These are phyloP conservation scores for Nephila pilipes DNA, from an alignment of 1,140 invertebrate species.

Conservation along the genomic window DNA sequence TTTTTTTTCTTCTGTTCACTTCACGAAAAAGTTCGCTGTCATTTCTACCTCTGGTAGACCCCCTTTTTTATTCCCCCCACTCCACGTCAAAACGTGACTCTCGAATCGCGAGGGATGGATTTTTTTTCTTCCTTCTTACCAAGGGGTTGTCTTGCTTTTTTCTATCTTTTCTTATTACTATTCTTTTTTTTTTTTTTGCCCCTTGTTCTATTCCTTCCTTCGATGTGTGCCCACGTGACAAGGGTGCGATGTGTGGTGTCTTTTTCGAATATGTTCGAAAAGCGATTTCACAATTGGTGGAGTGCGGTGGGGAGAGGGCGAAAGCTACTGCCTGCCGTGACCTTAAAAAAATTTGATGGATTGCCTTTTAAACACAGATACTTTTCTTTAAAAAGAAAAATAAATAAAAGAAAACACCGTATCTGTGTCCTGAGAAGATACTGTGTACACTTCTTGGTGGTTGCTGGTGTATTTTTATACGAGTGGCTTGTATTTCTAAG, in stretches of 20 bases:
- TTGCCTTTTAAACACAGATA: conserved; percentile 69
- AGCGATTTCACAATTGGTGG: conserved; percentile 66
- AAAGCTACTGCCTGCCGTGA: conserved; percentile 58
- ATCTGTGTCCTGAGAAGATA: not conserved
- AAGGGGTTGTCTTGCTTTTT: conserved; percentile 12
- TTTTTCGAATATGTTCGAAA: conserved; percentile 56
- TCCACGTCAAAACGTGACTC: conserved; percentile 75
- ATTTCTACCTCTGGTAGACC: conserved; percentile 30
- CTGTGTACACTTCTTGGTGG: not conserved
- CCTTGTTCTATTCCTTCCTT: not conserved
- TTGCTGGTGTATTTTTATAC: not conserved
- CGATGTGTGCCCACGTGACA: conserved; percentile 57
- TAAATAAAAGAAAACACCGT: not conserved
- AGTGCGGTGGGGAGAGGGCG: not conserved
- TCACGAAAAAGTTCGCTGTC: conserved; percentile 60
- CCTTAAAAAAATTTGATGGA: conserved; percentile 76
- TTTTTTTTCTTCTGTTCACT: not conserved
- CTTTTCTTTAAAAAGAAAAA: conserved; percentile 45
- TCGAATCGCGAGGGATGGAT: conserved; percentile 53
- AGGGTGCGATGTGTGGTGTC: conserved; percentile 21
- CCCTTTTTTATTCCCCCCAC: not conserved
- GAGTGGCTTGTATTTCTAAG: not conserved
- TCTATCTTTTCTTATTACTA: not conserved
- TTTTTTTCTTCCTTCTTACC: conserved; percentile 26
- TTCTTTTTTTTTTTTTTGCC: conserved; percentile 26